A percentile compares a stretch with the other conserved stretches of the same genome.
These are phyloP conservation scores for Zonotrichia albicollis DNA, from an alignment of 2,797 vertebrate species.

Conservation along the genomic window DNA sequence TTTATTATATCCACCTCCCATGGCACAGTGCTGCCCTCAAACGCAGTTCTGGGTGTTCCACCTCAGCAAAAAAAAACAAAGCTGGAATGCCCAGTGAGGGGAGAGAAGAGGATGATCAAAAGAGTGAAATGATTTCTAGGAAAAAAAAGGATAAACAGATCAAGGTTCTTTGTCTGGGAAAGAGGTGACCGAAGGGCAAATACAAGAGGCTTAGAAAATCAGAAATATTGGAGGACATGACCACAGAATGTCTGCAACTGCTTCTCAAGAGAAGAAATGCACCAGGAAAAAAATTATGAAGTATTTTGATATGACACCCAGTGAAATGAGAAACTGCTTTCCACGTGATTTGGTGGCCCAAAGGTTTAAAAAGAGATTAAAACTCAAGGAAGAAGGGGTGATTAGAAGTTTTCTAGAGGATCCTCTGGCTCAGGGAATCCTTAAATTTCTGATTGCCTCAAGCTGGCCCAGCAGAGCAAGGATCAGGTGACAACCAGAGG, in stretches of 20 bases:
- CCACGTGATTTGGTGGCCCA: background rate
- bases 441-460: background rate
- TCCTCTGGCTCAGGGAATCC: background rate
- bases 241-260: background rate
- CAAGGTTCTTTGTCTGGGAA: background rate
- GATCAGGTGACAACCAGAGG: background rate
- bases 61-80: background rate
- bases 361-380: background rate
- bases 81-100: background rate
- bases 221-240: background rate
- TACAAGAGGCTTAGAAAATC: background rate
- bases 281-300: background rate
- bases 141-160: background rate
- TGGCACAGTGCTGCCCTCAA: background rate
- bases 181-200: background rate
- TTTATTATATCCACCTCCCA: background rate
- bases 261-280: background rate
- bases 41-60: background rate
- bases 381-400: background rate
- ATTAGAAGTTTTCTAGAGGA: background rate
- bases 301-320: background rate
- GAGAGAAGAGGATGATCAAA: background rate
- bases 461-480: conserved; percentile 11
- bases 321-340: background rate
- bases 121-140: background rate